A percentile compares a stretch with the other conserved stretches of the same genome.
These are phyloP conservation scores for Rhynchopsitta pachyrhyncha DNA, from an alignment of 2,113 vertebrate genomes.

Conservation along the genomic window DNA sequence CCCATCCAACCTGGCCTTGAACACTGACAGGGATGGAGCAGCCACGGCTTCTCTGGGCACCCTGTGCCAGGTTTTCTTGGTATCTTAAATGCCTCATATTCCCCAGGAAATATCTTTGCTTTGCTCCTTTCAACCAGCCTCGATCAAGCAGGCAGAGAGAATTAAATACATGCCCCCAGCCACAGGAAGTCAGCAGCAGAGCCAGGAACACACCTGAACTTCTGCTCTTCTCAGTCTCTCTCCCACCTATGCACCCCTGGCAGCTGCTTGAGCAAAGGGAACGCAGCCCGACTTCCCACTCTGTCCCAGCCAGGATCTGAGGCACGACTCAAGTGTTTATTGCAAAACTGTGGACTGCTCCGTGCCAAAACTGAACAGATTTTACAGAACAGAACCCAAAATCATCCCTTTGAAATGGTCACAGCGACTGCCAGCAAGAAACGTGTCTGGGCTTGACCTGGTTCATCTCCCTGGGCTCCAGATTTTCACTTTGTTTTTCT, in stretches of 20 bases:
- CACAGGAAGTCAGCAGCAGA: neutral
- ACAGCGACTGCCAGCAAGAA: neutral
- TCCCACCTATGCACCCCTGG: neutral
- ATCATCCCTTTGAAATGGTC: neutral
- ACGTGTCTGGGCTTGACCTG: neutral
- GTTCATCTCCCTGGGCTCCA: neutral
- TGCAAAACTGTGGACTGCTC: neutral
- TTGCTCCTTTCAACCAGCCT: neutral
- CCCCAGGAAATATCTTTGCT: neutral
- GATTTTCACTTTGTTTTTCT: neutral
- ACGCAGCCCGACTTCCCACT: neutral
- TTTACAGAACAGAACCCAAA: neutral
- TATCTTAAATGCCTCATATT: neutral
- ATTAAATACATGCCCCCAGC: neutral
- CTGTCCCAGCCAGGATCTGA: neutral
- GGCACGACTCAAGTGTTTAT: rapidly evolving
- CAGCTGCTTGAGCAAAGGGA: neutral
- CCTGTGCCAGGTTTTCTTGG: neutral
- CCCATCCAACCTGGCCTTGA: neutral
- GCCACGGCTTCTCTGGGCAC: neutral
- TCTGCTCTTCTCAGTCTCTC: neutral
- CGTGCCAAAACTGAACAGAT: neutral
- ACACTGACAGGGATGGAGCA: neutral
- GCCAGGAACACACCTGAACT: neutral
- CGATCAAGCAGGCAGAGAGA: neutral